These are phyloP conservation scores for Podarcis siculus DNA, from an alignment of 2,797 vertebrate species.

Conservation along the genomic window DNA sequence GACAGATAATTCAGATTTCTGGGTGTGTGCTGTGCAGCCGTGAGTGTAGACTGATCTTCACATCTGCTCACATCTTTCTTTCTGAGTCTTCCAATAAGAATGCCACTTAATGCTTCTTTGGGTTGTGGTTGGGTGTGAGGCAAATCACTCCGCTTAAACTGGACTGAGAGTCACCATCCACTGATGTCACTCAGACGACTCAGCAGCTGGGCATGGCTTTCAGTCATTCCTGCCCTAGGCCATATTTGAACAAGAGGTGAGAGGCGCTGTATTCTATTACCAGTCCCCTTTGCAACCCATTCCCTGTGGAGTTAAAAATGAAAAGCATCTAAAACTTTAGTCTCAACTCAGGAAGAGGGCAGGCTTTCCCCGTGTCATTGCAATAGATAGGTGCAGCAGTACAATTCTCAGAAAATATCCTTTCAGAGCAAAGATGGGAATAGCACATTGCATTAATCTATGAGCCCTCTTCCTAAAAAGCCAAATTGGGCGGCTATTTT, in stretches of 20 bases:
- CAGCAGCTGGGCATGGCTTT: slow-evolving; percentile 24
- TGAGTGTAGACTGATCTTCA: not conserved
- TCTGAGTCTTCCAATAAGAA: slow-evolving; percentile 27
- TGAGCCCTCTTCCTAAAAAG: not conserved
- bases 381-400: slow-evolving; percentile 33
- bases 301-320: slow-evolving; percentile 18
- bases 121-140: not conserved
- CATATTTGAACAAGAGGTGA: slow-evolving; percentile 23
- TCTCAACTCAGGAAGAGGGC: slow-evolving; percentile 25
- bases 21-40: not conserved
- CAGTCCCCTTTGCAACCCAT: slow-evolving; percentile 17
- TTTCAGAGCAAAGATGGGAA: slow-evolving; percentile 30
- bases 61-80: slow-evolving; percentile 11
- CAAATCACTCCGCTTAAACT: not conserved
- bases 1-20: not conserved
- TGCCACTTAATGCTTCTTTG: slow-evolving; percentile 1
- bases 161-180: slow-evolving; percentile 20
- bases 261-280: slow-evolving; percentile 22
- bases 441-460: not conserved
- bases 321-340: slow-evolving; percentile 16
- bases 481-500: not conserved
- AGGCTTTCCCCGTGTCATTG: slow-evolving; percentile 31
- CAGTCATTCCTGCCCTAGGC: slow-evolving; percentile 16
- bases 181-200: slow-evolving; percentile 31
- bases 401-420: slow-evolving; percentile 22